Conservation (phyloP, 2,797 vertebrate species). For the Acanthurus tractus region DNA sequence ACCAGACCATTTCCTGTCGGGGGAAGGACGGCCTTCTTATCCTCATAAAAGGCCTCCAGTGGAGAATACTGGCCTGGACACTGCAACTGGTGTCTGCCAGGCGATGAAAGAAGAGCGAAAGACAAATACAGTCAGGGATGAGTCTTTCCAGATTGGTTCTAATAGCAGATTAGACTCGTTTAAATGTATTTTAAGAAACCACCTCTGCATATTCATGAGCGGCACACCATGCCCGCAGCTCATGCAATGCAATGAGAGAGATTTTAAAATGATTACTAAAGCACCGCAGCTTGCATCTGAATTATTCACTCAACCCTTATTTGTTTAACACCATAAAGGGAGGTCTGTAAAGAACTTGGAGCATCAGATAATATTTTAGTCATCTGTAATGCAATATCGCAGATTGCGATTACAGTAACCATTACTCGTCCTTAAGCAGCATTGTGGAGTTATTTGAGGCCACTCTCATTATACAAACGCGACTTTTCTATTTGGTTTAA, state of each 20-base stretch:
- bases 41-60: constrained; percentile 97
- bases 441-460: not conserved
- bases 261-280: not conserved
- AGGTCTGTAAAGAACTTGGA: not conserved
- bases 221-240: not conserved
- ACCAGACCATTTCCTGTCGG: constrained; percentile 86
- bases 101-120: not conserved
- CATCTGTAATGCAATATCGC: constrained; percentile 3
- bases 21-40: constrained; percentile 95
- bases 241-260: not conserved
- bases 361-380: not conserved
- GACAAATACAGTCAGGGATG: not conserved
- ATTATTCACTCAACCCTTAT: not conserved
- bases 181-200: not conserved
- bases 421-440: not conserved
- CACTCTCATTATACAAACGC: not conserved
- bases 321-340: not conserved
- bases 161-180: not conserved
- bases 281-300: not conserved
- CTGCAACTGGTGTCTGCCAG: constrained; percentile 93
- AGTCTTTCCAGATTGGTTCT: constrained; percentile 9
- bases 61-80: constrained; percentile 96
- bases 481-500: not conserved
- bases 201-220: not conserved
- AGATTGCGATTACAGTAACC: not conserved